These are phyloP conservation scores for Pelobates fuscus DNA, from an alignment of 2,113 vertebrate species.

Conservation along the genomic window DNA sequence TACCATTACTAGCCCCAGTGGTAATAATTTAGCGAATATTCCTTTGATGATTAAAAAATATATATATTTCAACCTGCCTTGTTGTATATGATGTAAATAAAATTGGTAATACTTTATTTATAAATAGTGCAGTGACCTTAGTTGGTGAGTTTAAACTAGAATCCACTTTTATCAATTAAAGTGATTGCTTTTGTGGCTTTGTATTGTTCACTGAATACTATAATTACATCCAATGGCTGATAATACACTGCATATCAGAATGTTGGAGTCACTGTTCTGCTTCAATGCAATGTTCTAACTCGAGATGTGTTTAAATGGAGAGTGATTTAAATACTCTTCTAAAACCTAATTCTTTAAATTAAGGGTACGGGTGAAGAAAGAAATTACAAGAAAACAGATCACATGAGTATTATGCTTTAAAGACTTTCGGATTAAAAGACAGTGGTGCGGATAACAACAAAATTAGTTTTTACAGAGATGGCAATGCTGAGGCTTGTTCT, in stretches of 20 bases:
- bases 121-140: not conserved
- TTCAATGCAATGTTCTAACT: not conserved
- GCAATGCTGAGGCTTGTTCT: constrained; percentile 64
- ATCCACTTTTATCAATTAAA: constrained; percentile 12
- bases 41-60: too few species aligned
- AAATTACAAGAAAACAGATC: constrained; percentile 56
- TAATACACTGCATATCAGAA: constrained; percentile 1
- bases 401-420: constrained; percentile 66
- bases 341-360: constrained; percentile 63
- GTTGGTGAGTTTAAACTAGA: not conserved
- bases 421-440: constrained; percentile 72
- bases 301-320: constrained; percentile 36
- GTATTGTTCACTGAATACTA: not conserved
- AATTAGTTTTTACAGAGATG: constrained; percentile 67
- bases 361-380: constrained; percentile 63
- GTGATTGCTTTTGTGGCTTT: constrained; percentile 28
- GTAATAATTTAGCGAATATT: too few species aligned
- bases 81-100: too few species aligned
- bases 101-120: too few species aligned
- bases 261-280: not conserved
- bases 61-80: too few species aligned
- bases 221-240: constrained; percentile 15
- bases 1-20: too few species aligned
- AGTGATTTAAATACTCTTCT: constrained; percentile 59
- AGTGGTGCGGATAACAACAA: constrained; percentile 67